These are phyloP conservation scores for Holocentrus rufus DNA, from an alignment of 2,797 vertebrate genomes.

Conservation along the genomic window DNA sequence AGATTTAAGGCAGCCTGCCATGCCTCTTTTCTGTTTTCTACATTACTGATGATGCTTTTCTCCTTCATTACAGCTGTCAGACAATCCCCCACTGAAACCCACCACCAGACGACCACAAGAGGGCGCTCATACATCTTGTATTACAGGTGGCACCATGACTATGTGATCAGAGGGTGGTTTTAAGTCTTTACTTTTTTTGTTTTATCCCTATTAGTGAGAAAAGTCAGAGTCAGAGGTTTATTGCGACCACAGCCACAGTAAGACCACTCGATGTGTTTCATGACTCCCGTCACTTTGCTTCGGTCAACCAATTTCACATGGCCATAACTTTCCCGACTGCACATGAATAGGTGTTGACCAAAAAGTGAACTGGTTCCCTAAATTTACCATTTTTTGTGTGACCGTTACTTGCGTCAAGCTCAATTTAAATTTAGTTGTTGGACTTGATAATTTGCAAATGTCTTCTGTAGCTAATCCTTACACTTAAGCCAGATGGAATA, in stretches of 20 bases:
- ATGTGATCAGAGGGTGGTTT: slow-evolving; percentile 6
- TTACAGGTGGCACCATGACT: background rate
- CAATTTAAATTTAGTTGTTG: slow-evolving; percentile 50
- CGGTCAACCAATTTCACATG: too few relatives aligned
- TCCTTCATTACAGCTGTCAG: background rate
- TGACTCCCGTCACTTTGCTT: too few relatives aligned
- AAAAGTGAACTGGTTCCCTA: background rate
- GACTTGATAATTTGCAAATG: slow-evolving; percentile 66
- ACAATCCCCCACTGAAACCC: too few relatives aligned
- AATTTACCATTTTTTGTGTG: background rate
- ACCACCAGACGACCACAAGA: slow-evolving; percentile 60
- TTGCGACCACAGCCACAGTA: background rate
- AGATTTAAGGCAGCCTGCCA: too few relatives aligned
- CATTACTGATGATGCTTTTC: background rate
- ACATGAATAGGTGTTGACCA: background rate
- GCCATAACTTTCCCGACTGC: background rate
- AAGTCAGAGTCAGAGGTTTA: slow-evolving; percentile 22
- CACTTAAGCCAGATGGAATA: slow-evolving; percentile 47
- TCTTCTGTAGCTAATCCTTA: slow-evolving; percentile 65
- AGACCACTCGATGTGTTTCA: background rate
- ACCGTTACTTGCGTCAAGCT: slow-evolving; percentile 26
- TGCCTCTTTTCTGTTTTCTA: too few relatives aligned
- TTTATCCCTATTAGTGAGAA: too few relatives aligned
- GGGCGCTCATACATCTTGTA: slow-evolving; percentile 33
- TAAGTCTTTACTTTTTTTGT: background rate